Conservation (phyloP, 2,888 invertebrate genomes). For the Cenopis cana region DNA sequence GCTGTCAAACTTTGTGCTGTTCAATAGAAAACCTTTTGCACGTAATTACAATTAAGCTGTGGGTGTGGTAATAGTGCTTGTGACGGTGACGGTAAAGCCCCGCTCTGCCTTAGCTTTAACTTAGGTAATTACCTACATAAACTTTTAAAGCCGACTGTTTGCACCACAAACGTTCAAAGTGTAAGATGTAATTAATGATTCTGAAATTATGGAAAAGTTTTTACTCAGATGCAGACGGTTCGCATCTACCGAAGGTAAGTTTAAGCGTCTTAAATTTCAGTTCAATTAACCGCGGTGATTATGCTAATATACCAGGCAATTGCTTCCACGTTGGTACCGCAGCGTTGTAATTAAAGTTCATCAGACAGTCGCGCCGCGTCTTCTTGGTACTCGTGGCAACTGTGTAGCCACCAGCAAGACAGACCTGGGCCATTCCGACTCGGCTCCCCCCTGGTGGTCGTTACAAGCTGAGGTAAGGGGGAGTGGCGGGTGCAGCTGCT, state of each 20-base stretch:
- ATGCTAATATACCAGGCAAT: conserved; percentile 72
- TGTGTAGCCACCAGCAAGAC: conserved; percentile 34
- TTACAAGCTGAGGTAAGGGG: conserved; percentile 47
- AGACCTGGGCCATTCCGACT: conserved; percentile 32
- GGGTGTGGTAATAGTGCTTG: no score
- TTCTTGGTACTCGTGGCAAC: conserved; percentile 54
- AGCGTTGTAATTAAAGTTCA: conserved; percentile 70
- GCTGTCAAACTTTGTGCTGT: no score
- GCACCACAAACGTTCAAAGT: neutral
- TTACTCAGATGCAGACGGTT: conserved; percentile 19
- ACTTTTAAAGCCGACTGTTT: neutral
- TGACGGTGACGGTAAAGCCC: no score
- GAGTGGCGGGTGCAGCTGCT: conserved; percentile 49
- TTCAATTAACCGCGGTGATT: conserved; percentile 67
- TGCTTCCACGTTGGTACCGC: conserved; percentile 64
- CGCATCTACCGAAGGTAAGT: conserved; percentile 15
- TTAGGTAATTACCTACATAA: no score
- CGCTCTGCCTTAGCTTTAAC: no score
- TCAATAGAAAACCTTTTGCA: no score
- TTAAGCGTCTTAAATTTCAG: conserved; percentile 59
- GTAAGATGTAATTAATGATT: conserved; percentile 6
- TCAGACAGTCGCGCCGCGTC: conserved; percentile 68
- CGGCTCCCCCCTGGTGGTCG: conserved; percentile 50
- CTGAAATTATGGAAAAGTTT: conserved; percentile 3
- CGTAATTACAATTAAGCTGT: no score